Evolutionary conservation across 2,888 invertebrate genomes (phyloP).

Genomic region (Acrobasis suavella): DNA sequence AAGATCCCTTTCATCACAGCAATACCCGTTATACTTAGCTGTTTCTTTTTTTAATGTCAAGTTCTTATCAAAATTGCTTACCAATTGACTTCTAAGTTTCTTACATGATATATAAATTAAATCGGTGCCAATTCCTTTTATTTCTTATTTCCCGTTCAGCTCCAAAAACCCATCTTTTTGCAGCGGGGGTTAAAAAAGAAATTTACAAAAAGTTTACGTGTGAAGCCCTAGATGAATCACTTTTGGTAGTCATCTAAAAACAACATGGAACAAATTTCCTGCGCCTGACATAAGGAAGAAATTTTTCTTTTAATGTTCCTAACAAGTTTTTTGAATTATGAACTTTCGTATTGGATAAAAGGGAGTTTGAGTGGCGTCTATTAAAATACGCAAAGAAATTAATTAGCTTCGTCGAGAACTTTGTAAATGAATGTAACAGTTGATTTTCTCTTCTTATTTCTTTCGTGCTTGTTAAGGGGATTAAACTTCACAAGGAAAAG

Average conservation of each 20-base stretch:
- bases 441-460: background rate
- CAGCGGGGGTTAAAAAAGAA: no score
- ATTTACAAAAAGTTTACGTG: no score
- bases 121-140: no score
- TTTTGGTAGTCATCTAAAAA: background rate
- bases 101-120: no score
- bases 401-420: background rate
- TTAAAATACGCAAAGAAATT: slow-evolving; percentile 8
- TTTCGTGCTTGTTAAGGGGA: background rate
- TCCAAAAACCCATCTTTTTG: no score
- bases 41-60: no score
- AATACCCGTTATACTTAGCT: no score
- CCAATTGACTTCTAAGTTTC: no score
- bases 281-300: background rate
- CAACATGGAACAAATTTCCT: background rate
- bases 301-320: background rate
- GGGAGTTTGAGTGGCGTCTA: background rate
- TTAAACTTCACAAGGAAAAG: background rate
- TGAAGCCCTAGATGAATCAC: no score
- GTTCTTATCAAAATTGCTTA: no score
- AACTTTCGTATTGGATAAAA: slow-evolving; percentile 5
- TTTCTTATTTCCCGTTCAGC: no score
- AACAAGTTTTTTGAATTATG: slow-evolving; percentile 10
- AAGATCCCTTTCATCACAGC: no score
- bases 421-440: background rate